These are phyloP conservation scores for Podarcis lilfordi DNA, from an alignment of 2,797 vertebrate species.

Conservation along the genomic window DNA sequence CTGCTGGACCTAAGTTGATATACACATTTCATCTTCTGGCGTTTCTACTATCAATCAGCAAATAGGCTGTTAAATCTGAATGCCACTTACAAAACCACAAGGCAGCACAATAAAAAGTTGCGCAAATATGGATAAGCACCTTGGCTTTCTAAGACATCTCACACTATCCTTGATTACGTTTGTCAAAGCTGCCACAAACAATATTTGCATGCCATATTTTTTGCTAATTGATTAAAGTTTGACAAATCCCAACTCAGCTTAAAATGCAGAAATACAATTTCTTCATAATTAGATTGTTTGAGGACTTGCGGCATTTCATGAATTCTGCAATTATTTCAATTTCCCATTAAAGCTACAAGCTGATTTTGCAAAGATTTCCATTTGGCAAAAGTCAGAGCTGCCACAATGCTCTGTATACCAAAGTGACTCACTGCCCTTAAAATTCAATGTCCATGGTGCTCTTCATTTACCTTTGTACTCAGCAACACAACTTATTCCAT, in stretches of 20 bases:
- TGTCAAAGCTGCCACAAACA: conserved; percentile 21
- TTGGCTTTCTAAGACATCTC: conserved; percentile 13
- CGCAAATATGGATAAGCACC: background rate
- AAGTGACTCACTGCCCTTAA: background rate
- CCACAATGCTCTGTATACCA: background rate
- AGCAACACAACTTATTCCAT: background rate
- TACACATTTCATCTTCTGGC: background rate
- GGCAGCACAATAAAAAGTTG: background rate
- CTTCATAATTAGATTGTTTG: background rate
- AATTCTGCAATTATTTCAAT: background rate
- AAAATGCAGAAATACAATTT: background rate
- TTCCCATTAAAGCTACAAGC: background rate
- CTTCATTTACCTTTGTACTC: background rate
- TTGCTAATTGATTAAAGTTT: background rate
- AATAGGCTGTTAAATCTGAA: rapidly evolving
- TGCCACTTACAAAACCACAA: background rate
- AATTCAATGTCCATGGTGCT: background rate
- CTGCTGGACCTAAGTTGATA: background rate
- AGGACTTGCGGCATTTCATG: background rate
- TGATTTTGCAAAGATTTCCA: background rate
- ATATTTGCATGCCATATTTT: background rate
- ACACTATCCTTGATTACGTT: conserved; percentile 4
- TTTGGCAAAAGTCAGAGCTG: background rate
- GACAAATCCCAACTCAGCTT: background rate
- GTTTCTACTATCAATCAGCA: rapidly evolving